Conservation (phyloP, 2,113 vertebrate genomes). For the Platycercus adscitus region DNA sequence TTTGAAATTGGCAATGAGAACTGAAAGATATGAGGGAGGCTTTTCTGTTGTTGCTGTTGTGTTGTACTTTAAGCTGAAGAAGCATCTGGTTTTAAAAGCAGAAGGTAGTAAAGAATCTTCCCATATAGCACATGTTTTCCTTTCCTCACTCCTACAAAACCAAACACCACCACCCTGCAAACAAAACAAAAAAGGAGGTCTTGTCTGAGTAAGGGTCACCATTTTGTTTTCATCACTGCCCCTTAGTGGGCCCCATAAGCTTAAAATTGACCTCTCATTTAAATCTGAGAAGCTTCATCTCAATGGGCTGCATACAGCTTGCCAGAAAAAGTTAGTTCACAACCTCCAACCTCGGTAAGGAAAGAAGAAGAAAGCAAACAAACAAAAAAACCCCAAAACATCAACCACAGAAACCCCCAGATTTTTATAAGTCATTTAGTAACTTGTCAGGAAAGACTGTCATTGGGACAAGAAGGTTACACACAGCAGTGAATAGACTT, state of each 20-base stretch:
- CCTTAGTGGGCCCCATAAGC: not conserved
- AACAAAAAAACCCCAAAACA: not conserved
- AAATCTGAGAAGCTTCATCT: not conserved
- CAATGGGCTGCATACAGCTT: not conserved
- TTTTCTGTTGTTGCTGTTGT: not conserved
- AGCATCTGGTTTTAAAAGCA: constrained; percentile 15
- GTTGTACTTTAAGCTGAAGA: not conserved
- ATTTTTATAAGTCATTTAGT: not conserved
- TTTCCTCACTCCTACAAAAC: not conserved
- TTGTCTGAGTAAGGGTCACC: not conserved
- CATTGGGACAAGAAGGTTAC: not conserved
- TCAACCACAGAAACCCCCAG: accelerated
- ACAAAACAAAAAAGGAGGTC: not conserved
- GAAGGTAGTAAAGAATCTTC: not conserved
- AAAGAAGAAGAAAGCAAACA: not conserved
- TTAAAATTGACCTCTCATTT: not conserved
- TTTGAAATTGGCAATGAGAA: not conserved
- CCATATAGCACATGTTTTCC: not conserved
- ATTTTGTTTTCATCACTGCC: not conserved
- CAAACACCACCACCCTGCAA: not conserved
- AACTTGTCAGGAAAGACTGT: not conserved
- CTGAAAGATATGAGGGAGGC: not conserved
- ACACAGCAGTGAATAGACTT: not conserved
- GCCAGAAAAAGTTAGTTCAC: not conserved
- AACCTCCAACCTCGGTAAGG: not conserved